Base-by-base conservation (phyloP, 2,113 vertebrate genomes). In the Ptychochromis oligacanthus region DNA sequence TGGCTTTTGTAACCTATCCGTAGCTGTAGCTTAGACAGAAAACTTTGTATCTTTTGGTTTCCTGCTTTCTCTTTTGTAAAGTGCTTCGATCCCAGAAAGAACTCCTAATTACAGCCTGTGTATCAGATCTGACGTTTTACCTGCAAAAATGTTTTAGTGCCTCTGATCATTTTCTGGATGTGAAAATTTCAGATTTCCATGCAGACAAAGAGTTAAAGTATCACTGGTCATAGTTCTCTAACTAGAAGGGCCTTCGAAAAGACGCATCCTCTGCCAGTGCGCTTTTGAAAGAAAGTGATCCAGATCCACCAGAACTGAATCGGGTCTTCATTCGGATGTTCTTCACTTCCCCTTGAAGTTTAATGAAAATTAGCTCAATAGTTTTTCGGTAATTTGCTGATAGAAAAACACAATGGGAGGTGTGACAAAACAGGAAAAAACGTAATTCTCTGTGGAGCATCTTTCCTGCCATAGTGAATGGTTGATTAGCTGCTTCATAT, bases 371-470 rank as follows among this genome's bases (percentile, higher is more conserved):
- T 0, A 67, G 64, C 64, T 4, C 8, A 17, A 38, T 67, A 46
- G 62, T 67, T 46, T 26, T 6, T 67, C 26, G 62, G 20, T 9
- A 22, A 0, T 8, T 1, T 17, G n/a, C 40, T 38, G 5, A 0
- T 36, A 65, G 36, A 24, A 36, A 43, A 43, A 43, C 61, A n/a
- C 34, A n/a, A 2, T 40, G 36, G 40, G 5, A 24, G 61, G 38
- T 40, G 38, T 40, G 10, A 12, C 10, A 40, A 20, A 40, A n/a
- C 36, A 43, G 38, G 1, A n/a, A 0, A 36, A 5, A 36, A 60
- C 15, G 17, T 13, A 17, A 38, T 17, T 46, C 38, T 62, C 10
- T 11, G 40, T 7, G 64, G 8, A 46, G 14, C 14, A 0, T 46
- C 38, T 67, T 22, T 18, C 0, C 1, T 9, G 36, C 0, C 1